Base-by-base conservation (phyloP, 2,797 vertebrate genomes). In the Jordanella pulchra region DNA sequence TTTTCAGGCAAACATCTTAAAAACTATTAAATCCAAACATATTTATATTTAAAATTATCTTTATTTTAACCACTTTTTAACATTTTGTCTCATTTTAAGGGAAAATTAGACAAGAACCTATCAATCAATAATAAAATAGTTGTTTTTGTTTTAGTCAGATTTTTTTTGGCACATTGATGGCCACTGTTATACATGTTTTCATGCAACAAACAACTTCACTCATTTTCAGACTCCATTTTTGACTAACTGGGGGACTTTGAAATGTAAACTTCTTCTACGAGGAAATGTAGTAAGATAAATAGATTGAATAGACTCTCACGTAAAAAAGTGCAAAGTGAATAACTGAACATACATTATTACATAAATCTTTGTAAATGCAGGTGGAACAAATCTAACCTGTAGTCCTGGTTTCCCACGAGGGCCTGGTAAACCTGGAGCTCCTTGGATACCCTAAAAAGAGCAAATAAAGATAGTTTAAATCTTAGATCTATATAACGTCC, bases 391-490 rank as follows among this genome's bases (percentile, higher is more conserved):
- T 89, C 95, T 95, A 90, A 99, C 97, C 95, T 94, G 87, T 55
- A 93, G 92, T 18, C 97, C 97, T 82, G 96, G 93, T 91, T 97
- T 98, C 82, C 97, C 97, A 78, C 87, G 93, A 50, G 92, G 75
- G 25, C 97, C 97, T 54, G 96, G 94, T 85, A 94, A 88, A 66
- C 97, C 97, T 30, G 96, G 95, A 76, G 93, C 89, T 69, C 97
- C 97, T 75, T 96, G 96, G 89, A 95, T 95, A 76, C 97, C 97
- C 97, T 99, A 89, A 92, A 86, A 77, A 76, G 89, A 11, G 79
- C 67, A 89, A 73, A 84, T 50, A 85, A 44, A 39, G 75, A 72
- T 39, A 69, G 30, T 65, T 55, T 68, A 60, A 75, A 79, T 75
- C 48, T 74, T 58, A 70, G 51, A 72, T 56, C 55, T 58, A 0